phyloP scores from a whole-genome alignment of 2,888 invertebrate species.

The Liposcelis brunnea region DNA sequence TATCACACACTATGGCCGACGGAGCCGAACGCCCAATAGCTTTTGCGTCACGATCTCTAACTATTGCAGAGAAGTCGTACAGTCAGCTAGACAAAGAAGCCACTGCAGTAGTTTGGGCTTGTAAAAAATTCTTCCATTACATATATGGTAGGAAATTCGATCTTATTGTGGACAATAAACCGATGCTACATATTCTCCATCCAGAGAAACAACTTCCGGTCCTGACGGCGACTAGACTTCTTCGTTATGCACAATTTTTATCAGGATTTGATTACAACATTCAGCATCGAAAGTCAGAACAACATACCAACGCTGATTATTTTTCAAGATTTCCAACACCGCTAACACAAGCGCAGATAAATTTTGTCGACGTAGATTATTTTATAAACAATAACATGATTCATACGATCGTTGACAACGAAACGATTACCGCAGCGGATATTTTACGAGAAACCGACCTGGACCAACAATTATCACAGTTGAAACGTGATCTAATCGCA shows the following conservation, averaged over 20 bases:
- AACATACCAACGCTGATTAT: conserved; percentile 13
- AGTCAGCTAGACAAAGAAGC: conserved; percentile 8
- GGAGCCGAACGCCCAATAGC: conserved; percentile 9
- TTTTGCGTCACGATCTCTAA: conserved; percentile 6
- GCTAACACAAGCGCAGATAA: too few species aligned
- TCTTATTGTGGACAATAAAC: conserved; percentile 12
- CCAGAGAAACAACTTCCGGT: conserved; percentile 12
- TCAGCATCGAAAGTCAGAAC: conserved; percentile 14
- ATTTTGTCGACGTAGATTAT: too few species aligned
- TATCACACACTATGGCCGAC: conserved; percentile 7
- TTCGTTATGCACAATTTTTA: conserved; percentile 17
- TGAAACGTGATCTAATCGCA: background rate
- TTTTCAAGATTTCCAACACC: conserved; percentile 11
- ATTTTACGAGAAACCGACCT: conserved; percentile 4
- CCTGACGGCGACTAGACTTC: conserved; percentile 16
- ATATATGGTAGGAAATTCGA: conserved; percentile 11
- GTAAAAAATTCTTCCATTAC: conserved; percentile 9
- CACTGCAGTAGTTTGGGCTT: background rate
- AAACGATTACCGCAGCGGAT: conserved; percentile 11
- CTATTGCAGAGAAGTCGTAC: background rate
- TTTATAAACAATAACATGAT: too few species aligned
- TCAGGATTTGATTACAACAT: conserved; percentile 18
- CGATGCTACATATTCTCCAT: conserved; percentile 10
- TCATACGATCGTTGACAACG: too few species aligned
- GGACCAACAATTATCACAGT: conserved; percentile 7